These are phyloP conservation scores for Phyllotreta cruciferae DNA, from an alignment of 2,888 invertebrate genomes.

Conservation along the genomic window DNA sequence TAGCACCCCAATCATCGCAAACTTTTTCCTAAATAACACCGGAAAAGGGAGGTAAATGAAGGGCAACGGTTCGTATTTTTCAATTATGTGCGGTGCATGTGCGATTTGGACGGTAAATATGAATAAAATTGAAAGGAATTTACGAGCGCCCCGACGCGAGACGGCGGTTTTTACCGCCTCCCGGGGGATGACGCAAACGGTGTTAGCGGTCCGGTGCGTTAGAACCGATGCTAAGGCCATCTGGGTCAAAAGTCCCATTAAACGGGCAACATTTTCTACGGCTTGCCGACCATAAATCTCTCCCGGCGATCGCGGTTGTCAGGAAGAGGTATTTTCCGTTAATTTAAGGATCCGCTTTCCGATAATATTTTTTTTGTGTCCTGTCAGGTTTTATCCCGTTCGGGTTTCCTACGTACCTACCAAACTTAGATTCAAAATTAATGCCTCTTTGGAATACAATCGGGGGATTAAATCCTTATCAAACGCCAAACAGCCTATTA, in stretches of 20 bases:
- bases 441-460: neutral
- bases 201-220: conserved; percentile 1
- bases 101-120: conserved; percentile 10
- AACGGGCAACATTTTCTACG: conserved; percentile 20
- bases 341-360: conserved; percentile 25
- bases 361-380: conserved; percentile 18
- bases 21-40: too few relatives aligned
- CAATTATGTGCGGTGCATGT: conserved; percentile 3
- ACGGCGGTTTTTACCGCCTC: neutral
- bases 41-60: too few relatives aligned
- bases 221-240: conserved; percentile 1
- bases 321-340: conserved; percentile 23
- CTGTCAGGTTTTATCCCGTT: neutral
- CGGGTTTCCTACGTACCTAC: neutral
- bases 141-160: neutral
- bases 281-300: conserved; percentile 17
- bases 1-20: too few relatives aligned
- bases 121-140: conserved; percentile 13
- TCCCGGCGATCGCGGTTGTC: conserved; percentile 18
- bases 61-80: neutral
- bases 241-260: conserved; percentile 26
- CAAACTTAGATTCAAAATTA: neutral
- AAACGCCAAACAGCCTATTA: too few relatives aligned
- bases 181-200: conserved; percentile 9
- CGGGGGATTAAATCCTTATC: too few relatives aligned